Percentiles rank a stretch among this genome's conserved stretches.
phyloP scores from a whole-genome alignment of 2,888 invertebrate genomes.

The Muschampia plurimacula region DNA sequence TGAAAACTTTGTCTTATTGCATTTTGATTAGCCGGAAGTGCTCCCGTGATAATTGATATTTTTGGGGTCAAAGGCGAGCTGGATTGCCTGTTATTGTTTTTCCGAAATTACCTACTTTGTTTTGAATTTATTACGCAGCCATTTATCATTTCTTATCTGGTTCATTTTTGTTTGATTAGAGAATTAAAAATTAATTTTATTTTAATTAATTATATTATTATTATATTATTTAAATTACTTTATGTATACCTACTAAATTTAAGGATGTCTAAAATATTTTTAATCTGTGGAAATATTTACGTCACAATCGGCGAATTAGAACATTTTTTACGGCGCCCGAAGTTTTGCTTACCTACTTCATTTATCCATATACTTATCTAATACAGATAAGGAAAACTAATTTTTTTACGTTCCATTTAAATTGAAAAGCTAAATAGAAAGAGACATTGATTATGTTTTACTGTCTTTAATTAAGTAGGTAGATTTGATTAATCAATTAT shows the following conservation, averaged over 20 bases:
- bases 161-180: no score
- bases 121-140: constrained; percentile 28
- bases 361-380: no score
- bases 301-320: no score
- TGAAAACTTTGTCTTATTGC: constrained; percentile 80
- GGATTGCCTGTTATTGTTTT: constrained; percentile 48
- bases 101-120: constrained; percentile 24
- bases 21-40: constrained; percentile 67
- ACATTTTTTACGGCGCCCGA: no score
- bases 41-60: constrained; percentile 60
- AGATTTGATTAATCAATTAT: background rate
- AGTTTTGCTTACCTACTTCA: no score
- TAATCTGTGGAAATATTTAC: no score
- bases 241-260: no score
- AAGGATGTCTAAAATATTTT: no score
- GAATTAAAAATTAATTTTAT: no score
- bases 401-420: background rate
- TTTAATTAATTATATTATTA: no score
- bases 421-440: background rate
- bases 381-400: no score
- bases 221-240: no score
- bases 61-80: constrained; percentile 48
- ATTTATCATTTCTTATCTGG: constrained; percentile 32
- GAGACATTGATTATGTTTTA: background rate
- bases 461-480: background rate